phyloP scores from a whole-genome alignment of 2,888 invertebrate species.

The Cheilosia grossa region DNA sequence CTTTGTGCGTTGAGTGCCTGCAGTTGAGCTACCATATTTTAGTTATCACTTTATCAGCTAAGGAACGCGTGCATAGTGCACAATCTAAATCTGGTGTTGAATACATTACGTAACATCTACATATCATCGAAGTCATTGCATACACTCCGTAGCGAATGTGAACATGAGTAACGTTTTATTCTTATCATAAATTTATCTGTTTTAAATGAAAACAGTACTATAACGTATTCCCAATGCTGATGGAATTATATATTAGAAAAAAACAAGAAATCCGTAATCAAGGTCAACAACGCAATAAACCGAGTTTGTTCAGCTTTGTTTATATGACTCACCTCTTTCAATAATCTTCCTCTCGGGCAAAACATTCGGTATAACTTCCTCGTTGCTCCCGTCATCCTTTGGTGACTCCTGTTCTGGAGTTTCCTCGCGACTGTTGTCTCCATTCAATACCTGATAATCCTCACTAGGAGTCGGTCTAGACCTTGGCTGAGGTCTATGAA shows the following conservation, averaged over 20 bases:
- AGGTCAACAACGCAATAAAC: conserved; percentile 7
- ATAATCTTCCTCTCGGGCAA: conserved; percentile 80
- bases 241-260: not conserved
- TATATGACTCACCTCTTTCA: conserved; percentile 77
- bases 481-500: conserved; percentile 78
- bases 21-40: no score
- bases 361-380: conserved; percentile 78
- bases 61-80: no score
- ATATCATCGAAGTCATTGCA: not conserved
- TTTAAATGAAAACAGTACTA: no score
- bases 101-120: not conserved
- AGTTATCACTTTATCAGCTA: no score
- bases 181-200: not conserved
- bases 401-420: conserved; percentile 87
- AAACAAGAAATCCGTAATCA: conserved; percentile 1
- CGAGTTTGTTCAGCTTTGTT: not conserved
- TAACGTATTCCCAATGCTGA: not conserved
- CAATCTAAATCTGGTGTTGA: not conserved
- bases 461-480: conserved; percentile 78
- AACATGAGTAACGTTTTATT: not conserved
- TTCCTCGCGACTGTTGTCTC: conserved; percentile 80
- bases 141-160: not conserved
- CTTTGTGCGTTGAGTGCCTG: not conserved
- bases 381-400: conserved; percentile 79
- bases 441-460: conserved; percentile 81